Evolutionary conservation across 53 echinoderm and acorn worm species (phyloP).

Genomic region (Holothuria scabra): DNA sequence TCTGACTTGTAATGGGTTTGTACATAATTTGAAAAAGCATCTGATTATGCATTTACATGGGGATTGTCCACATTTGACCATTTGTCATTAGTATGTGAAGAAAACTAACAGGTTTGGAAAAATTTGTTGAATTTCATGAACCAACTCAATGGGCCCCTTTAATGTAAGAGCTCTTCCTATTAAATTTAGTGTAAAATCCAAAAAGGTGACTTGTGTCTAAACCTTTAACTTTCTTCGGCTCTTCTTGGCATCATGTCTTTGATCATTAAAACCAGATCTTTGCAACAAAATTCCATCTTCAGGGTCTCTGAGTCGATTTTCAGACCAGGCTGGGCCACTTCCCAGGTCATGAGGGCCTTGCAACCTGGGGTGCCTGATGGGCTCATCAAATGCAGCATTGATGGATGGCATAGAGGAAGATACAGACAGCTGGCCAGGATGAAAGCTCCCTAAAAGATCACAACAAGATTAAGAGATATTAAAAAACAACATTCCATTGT

Average conservation of each 20-base stretch:
- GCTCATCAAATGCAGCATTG: constrained; percentile 26
- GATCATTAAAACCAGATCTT: background rate
- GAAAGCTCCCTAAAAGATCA: constrained; percentile 77
- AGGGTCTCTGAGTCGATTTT: background rate
- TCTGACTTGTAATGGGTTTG: too few species aligned
- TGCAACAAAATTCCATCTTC: background rate
- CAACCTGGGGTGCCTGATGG: constrained; percentile 18
- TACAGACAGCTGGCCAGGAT: constrained; percentile 84
- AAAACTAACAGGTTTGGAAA: too few species aligned
- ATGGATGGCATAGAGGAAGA: constrained; percentile 69
- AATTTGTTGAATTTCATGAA: too few species aligned
- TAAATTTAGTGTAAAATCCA: too few species aligned
- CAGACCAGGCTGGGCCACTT: background rate
- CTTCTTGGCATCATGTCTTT: background rate
- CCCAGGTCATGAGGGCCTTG: background rate
- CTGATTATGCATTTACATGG: too few species aligned
- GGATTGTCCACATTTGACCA: too few species aligned
- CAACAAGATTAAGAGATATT: background rate
- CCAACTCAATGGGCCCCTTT: too few species aligned
- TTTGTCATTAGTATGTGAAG: too few species aligned
- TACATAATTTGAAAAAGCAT: too few species aligned
- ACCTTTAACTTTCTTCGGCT: constrained; percentile 23
- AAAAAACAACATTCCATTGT: background rate
- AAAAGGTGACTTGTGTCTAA: background rate
- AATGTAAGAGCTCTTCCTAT: too few species aligned